Percentiles rank a stretch among this genome's conserved stretches.
Evolutionary conservation across 2,888 invertebrate species (phyloP).

Genomic region (Leucoma salicis): DNA sequence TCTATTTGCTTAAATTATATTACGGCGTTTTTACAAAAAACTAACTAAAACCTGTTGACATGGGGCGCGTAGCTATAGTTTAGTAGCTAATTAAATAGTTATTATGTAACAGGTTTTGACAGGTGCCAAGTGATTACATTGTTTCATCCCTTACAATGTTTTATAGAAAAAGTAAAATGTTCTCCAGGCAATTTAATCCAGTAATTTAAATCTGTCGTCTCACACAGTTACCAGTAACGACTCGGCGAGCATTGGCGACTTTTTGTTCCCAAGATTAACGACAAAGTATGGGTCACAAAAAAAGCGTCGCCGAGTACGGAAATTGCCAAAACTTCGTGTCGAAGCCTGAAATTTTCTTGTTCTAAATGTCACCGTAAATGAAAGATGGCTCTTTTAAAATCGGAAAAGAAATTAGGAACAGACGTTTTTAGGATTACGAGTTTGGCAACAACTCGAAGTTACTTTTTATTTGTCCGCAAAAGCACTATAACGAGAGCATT

Average conservation of each 20-base stretch:
- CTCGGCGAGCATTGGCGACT: conserved; percentile 60
- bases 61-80: no score
- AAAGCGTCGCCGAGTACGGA: conserved; percentile 73
- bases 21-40: no score
- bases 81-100: no score
- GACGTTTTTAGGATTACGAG: conserved; percentile 77
- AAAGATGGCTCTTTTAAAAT: conserved; percentile 80
- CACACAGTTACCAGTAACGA: conserved; percentile 65
- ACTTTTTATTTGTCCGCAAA: conserved; percentile 43
- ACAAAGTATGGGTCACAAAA: conserved; percentile 76
- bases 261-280: conserved; percentile 79
- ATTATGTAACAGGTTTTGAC: no score
- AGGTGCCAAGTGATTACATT: no score
- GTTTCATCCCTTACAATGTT: no score
- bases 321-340: conserved; percentile 80
- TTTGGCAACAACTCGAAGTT: conserved; percentile 66
- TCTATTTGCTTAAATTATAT: no score
- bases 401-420: conserved; percentile 80
- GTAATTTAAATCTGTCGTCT: conserved; percentile 67
- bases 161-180: conserved; percentile 39
- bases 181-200: conserved; percentile 46
- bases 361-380: conserved; percentile 79
- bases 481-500: conserved; percentile 22
- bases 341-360: conserved; percentile 78
- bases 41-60: no score